phyloP scores from a whole-genome alignment of 2,888 invertebrate genomes.

The Orgyia antiqua region DNA sequence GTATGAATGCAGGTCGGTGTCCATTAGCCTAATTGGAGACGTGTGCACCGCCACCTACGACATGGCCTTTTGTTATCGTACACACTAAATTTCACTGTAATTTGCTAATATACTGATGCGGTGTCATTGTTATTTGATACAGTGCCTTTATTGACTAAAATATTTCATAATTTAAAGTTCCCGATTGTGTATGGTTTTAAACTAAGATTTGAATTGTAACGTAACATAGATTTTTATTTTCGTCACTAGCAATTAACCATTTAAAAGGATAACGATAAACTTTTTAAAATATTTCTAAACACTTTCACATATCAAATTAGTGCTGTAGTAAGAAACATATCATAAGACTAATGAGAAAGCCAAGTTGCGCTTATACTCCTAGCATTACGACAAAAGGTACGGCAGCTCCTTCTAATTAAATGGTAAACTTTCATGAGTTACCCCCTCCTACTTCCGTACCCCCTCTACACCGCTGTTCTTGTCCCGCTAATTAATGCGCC shows the following conservation, averaged over 20 bases:
- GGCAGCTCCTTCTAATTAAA: conserved; percentile 72
- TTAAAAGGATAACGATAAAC: no score
- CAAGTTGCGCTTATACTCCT: conserved; percentile 60
- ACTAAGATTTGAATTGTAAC: no score
- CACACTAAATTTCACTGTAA: conserved; percentile 31
- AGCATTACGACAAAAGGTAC: conserved; percentile 64
- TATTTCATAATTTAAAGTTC: no score
- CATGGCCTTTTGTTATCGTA: conserved; percentile 48
- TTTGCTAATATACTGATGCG: conserved; percentile 21
- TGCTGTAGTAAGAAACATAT: conserved; percentile 45
- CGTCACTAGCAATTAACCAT: no score
- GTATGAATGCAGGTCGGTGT: conserved; percentile 74
- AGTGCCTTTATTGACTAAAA: no score
- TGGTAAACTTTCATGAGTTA: conserved; percentile 76
- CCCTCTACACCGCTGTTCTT: conserved; percentile 16
- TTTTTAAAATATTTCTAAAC: no score
- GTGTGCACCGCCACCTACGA: conserved; percentile 43
- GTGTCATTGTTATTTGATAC: conserved; percentile 1
- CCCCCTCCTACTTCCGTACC: conserved; percentile 38
- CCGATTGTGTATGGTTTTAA: no score
- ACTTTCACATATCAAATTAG: no score
- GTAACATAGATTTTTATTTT: no score
- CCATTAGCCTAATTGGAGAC: conserved; percentile 78
- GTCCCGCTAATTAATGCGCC: conserved; percentile 73
- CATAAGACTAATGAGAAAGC: conserved; percentile 60